These are phyloP conservation scores for Drosophila mimica DNA, from an alignment of 2,888 invertebrate genomes.

Conservation along the genomic window DNA sequence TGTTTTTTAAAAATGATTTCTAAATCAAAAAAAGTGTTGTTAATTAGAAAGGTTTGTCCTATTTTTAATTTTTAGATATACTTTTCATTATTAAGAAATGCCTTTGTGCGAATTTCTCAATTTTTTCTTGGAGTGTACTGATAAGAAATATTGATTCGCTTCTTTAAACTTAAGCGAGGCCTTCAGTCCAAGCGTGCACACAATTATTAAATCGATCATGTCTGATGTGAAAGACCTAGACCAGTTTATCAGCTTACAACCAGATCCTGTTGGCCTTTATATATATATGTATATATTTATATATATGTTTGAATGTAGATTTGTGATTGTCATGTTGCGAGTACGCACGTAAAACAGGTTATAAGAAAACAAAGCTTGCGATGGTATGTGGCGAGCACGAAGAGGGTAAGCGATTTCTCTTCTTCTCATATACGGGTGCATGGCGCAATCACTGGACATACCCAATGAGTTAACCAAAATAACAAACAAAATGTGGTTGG, in stretches of 20 bases:
- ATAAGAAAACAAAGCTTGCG: constrained; percentile 46
- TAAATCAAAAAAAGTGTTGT: neutral
- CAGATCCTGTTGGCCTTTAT: constrained; percentile 30
- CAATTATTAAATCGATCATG: neutral
- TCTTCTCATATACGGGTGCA: constrained; percentile 68
- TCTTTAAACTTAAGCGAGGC: neutral
- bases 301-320: neutral
- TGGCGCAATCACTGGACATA: constrained; percentile 71
- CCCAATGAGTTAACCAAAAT: constrained; percentile 36
- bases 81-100: too few species aligned
- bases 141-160: neutral
- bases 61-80: too few species aligned
- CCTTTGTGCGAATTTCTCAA: too few species aligned
- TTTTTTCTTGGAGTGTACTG: neutral
- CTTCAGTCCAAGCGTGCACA: neutral
- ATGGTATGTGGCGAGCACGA: constrained; percentile 26
- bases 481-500: neutral
- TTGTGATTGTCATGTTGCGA: constrained; percentile 15
- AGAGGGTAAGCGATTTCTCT: constrained; percentile 68
- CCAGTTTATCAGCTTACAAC: neutral
- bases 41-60: neutral
- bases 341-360: constrained; percentile 33
- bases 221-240: neutral
- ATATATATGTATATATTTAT: neutral
- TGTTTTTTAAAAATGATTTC: too few species aligned